A percentile compares a stretch with the other conserved stretches of the same genome.
Conservation (phyloP, 1,140 invertebrate genomes). For the Chironomus striatipennis region DNA sequence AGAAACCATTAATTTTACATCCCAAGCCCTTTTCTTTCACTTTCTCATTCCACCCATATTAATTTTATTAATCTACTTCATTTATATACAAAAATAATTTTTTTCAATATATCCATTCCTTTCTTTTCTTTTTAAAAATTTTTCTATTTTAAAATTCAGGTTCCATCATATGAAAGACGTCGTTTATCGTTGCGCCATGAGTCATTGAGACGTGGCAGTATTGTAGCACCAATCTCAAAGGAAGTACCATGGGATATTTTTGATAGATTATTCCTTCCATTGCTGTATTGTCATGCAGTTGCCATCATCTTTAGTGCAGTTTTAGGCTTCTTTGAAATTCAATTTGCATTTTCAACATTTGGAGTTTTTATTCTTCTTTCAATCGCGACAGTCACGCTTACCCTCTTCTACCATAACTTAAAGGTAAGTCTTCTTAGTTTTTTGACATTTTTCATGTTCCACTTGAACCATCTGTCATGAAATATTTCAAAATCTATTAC, state of each 20-base stretch:
- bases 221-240: not conserved
- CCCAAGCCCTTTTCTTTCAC: too few relatives aligned
- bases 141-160: not conserved
- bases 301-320: not conserved
- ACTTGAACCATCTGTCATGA: not conserved
- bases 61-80: not conserved
- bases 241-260: conserved; percentile 18
- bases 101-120: not conserved
- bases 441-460: not conserved
- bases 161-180: conserved; percentile 6
- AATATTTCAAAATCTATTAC: conserved; percentile 18
- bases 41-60: not conserved
- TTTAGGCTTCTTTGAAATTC: not conserved
- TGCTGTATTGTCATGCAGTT: conserved; percentile 1
- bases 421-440: not conserved
- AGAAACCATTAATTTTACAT: too few relatives aligned
- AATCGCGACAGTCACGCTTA: not conserved
- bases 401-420: not conserved
- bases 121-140: not conserved
- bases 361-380: not conserved
- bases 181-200: not conserved
- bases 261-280: conserved; percentile 6
- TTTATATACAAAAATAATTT: not conserved
- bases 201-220: conserved; percentile 17
- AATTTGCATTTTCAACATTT: conserved; percentile 19